Conservation (phyloP, 1,140 invertebrate species). For the Caligus rogercresseyi region DNA sequence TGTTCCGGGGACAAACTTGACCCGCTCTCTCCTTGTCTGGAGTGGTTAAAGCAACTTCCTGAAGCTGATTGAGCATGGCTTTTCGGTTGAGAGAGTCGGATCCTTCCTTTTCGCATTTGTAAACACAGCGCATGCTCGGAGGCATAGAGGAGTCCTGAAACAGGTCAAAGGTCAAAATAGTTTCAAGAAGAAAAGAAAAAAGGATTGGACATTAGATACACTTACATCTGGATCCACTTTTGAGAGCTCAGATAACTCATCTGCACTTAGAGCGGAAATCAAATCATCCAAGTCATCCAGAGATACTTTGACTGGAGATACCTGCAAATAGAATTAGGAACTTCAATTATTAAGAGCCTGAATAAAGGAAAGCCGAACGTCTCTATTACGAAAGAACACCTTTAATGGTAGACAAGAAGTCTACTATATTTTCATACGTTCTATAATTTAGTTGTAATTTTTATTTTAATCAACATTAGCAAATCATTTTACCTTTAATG, state of each 20-base stretch:
- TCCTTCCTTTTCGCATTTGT: constrained; percentile 81
- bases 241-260: background rate
- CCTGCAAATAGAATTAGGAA: background rate
- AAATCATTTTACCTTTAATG: too few relatives aligned
- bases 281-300: constrained; percentile 16
- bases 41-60: constrained; percentile 89
- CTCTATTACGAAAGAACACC: too few relatives aligned
- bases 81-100: constrained; percentile 90
- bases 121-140: constrained; percentile 80
- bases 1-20: constrained; percentile 73
- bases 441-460: too few relatives aligned
- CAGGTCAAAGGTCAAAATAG: background rate
- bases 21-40: constrained; percentile 89
- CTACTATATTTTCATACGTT: too few relatives aligned
- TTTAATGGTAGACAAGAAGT: too few relatives aligned
- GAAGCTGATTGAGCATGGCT: constrained; percentile 90
- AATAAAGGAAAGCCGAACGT: too few relatives aligned
- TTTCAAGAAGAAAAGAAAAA: background rate
- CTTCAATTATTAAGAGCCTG: too few relatives aligned
- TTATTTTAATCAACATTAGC: too few relatives aligned
- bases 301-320: background rate
- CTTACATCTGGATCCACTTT: constrained; percentile 13
- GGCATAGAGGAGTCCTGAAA: constrained; percentile 82
- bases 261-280: background rate
- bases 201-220: background rate